Evolutionary conservation across 2,113 vertebrate genomes (phyloP).

Genomic region (Phalacrocorax brasilianus): DNA sequence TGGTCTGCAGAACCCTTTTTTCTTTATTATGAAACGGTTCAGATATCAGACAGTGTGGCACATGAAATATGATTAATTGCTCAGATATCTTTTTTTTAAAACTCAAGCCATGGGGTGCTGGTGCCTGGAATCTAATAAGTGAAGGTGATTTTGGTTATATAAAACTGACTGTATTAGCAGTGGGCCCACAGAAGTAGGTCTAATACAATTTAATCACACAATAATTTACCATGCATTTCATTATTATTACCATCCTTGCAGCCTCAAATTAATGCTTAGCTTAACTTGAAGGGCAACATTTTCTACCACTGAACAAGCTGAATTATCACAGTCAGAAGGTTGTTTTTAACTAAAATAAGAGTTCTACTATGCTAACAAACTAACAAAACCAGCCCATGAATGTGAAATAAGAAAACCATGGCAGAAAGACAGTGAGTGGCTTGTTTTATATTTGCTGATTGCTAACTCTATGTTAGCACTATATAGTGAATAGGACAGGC

Average conservation of each 20-base stretch:
- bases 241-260: neutral
- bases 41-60: neutral
- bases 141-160: constrained; percentile 7
- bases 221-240: neutral
- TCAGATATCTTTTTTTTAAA: neutral
- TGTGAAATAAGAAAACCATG: neutral
- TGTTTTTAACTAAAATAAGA: neutral
- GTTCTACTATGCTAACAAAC: neutral
- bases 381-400: neutral
- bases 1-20: neutral
- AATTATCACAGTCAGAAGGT: neutral
- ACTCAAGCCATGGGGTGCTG: neutral
- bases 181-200: neutral
- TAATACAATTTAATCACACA: neutral
- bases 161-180: neutral
- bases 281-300: neutral
- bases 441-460: neutral
- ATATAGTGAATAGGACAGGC: neutral
- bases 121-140: neutral
- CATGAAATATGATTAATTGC: constrained; percentile 28
- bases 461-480: neutral
- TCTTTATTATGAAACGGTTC: neutral
- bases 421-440: neutral
- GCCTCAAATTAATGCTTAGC: neutral
- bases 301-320: neutral